A percentile compares a stretch with the other conserved stretches of the same genome.
Conservation (phyloP, 2,888 invertebrate genomes). For the Tenthredo distinguenda region DNA sequence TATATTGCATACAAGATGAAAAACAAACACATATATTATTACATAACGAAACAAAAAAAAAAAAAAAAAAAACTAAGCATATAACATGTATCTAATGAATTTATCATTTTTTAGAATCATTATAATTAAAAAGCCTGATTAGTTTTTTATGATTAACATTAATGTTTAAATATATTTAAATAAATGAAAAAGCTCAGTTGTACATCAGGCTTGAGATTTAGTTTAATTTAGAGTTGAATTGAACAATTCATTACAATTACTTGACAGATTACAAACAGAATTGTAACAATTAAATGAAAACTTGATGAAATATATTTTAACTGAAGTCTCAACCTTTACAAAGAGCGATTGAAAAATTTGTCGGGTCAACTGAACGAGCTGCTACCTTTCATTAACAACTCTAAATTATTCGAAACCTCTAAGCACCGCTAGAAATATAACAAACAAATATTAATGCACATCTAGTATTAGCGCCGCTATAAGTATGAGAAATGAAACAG, state of each 20-base stretch:
- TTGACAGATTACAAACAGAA: not conserved
- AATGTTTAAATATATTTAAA: constrained; percentile 64
- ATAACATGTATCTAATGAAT: constrained; percentile 57
- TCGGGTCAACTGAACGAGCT: not conserved
- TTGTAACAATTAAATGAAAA: not conserved
- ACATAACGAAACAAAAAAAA: constrained; percentile 61
- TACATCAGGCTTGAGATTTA: constrained; percentile 58
- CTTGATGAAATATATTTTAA: not conserved
- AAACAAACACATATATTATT: constrained; percentile 65
- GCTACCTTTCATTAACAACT: constrained; percentile 63
- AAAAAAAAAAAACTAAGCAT: constrained; percentile 57
- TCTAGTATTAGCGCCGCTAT: constrained; percentile 69
- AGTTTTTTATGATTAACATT: constrained; percentile 66
- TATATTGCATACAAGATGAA: constrained; percentile 67
- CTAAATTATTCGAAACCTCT: constrained; percentile 65
- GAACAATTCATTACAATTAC: not conserved
- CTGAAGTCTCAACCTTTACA: not conserved
- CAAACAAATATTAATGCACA: constrained; percentile 68
- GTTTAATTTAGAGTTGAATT: constrained; percentile 52
- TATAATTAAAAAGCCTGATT: constrained; percentile 68
- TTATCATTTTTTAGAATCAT: constrained; percentile 62
- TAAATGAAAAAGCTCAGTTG: constrained; percentile 66
- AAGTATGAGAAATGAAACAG: constrained; percentile 36
- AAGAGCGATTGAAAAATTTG: not conserved
- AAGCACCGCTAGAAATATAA: constrained; percentile 63